A percentile compares a stretch with the other conserved stretches of the same genome.
phyloP scores from a whole-genome alignment of 2,797 vertebrate species.

The Notamacropus eugenii region DNA sequence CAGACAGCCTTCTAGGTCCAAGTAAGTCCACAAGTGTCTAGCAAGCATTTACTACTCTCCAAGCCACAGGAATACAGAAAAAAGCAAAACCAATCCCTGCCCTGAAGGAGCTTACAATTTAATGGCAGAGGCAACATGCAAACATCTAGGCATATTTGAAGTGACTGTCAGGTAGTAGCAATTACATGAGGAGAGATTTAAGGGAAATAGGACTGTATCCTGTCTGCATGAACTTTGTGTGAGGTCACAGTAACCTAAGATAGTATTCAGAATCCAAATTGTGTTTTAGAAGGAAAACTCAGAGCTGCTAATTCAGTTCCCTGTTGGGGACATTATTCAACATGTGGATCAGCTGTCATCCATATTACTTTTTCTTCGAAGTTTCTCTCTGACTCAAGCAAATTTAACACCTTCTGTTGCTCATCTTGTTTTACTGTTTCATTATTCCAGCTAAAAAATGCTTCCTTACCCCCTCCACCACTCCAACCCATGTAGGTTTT shows the following conservation, averaged over 20 bases:
- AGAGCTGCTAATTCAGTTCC: background rate
- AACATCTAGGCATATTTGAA: background rate
- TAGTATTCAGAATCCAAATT: background rate
- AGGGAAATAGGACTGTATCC: background rate
- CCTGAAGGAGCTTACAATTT: background rate
- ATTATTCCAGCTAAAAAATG: background rate
- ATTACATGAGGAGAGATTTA: background rate
- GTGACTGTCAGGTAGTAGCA: background rate
- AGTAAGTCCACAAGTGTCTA: background rate
- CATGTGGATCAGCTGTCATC: background rate
- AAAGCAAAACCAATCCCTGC: background rate
- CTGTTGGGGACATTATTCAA: background rate
- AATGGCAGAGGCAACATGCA: background rate
- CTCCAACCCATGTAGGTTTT: background rate
- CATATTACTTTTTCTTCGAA: background rate
- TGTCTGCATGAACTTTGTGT: background rate
- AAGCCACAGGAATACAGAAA: background rate
- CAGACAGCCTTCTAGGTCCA: background rate
- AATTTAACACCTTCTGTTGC: background rate
- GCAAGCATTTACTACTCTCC: background rate
- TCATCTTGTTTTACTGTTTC: background rate
- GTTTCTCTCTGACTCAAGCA: background rate
- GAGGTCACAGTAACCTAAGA: background rate
- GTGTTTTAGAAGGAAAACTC: background rate
- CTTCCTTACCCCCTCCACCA: background rate